Evolutionary conservation across 2,113 vertebrate species (phyloP).

Genomic region (Mobula hypostoma): DNA sequence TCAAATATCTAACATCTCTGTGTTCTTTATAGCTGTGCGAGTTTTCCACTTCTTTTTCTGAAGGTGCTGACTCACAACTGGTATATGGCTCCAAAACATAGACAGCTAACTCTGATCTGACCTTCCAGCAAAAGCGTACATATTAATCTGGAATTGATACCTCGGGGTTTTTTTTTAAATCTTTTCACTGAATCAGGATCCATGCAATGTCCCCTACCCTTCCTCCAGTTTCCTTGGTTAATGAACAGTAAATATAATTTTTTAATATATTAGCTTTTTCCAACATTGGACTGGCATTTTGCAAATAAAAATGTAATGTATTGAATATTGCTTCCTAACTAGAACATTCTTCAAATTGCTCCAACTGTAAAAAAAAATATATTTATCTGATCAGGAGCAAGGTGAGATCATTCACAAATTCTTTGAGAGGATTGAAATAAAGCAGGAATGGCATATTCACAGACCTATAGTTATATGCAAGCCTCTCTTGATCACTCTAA

Average conservation of each 20-base stretch:
- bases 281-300: not conserved
- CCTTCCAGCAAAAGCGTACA: not conserved
- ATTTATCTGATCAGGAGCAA: not conserved
- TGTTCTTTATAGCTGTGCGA: not conserved
- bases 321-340: not conserved
- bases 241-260: not conserved
- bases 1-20: not conserved
- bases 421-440: not conserved
- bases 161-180: not conserved
- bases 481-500: not conserved
- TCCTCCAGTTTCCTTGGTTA: not conserved
- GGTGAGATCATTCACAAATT: not conserved
- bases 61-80: not conserved
- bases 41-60: not conserved
- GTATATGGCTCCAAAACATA: not conserved
- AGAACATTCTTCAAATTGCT: not conserved
- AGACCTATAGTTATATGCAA: not conserved
- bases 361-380: not conserved
- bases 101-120: not conserved
- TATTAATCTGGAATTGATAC: not conserved
- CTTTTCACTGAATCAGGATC: not conserved
- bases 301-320: not conserved
- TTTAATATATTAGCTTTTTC: not conserved
- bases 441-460: not conserved
- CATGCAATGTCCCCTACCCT: not conserved